Conservation (phyloP, 2,888 invertebrate species). For the Mesorhabditis spiculigera region DNA sequence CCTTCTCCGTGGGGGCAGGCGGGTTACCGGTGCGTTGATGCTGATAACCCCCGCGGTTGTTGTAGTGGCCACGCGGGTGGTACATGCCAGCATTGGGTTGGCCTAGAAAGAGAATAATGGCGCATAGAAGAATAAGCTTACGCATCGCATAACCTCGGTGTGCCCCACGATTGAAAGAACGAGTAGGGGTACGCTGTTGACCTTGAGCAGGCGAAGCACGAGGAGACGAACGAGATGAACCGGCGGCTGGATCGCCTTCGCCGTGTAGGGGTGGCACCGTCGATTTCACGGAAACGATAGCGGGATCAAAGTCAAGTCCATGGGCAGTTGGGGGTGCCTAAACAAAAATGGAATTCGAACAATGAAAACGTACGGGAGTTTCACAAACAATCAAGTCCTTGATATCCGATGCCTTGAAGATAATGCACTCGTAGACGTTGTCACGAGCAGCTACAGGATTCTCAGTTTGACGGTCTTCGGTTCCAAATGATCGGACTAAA, state of each 20-base stretch:
- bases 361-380: conserved; percentile 69
- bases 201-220: conserved; percentile 3
- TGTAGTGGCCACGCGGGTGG: conserved; percentile 23
- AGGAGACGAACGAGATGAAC: conserved; percentile 39
- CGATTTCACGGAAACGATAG: conserved; percentile 77
- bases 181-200: no score
- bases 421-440: conserved; percentile 96
- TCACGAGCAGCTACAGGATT: conserved; percentile 92
- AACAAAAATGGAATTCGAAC: conserved; percentile 8
- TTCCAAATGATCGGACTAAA: conserved; percentile 95
- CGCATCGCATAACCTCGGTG: conserved; percentile 7
- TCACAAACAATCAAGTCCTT: conserved; percentile 89
- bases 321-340: conserved; percentile 37
- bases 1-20: conserved; percentile 38
- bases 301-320: conserved; percentile 86
- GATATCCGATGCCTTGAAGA: conserved; percentile 88
- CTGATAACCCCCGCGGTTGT: conserved; percentile 21
- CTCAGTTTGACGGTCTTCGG: conserved; percentile 92
- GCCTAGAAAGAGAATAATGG: background rate
- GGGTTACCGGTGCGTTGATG: conserved; percentile 25
- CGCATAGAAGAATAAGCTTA: conserved; percentile 5
- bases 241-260: conserved; percentile 23
- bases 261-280: conserved; percentile 12
- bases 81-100: conserved; percentile 15
- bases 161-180: conserved; percentile 15